Evolutionary conservation across 2,797 vertebrate species (phyloP), one percentile per base, ranked within the genome.

Genomic region (Lagodon rhomboides): DNA sequence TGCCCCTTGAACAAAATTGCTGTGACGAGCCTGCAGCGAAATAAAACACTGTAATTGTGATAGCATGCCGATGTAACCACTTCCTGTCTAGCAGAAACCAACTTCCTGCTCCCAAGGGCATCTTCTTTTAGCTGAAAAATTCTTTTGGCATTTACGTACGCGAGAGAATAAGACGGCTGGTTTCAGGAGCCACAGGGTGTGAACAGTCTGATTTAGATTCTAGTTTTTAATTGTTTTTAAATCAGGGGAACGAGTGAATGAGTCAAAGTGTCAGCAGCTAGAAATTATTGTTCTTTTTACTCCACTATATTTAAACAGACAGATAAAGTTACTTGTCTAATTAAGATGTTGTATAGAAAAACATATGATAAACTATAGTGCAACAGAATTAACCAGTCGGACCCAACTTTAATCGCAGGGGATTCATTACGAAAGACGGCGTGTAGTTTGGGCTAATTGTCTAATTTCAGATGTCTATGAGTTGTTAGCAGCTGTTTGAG

Each of bases 21-120:
- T 85, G 75, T 46, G 82, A 86, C 20, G 18, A 79, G 70, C 68
- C 71, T 49, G 82, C 15, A 2, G 65, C 51, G 1, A 79, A 73
- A 80, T 67, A 30, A 30, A 61, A 80, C 68, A 43, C 68, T 82
- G 62, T 90, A 90, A 89, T 91, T 90, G 91, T 84, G 87, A 75
- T 82, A 87, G 85, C 79, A 55, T 86, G 85, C 82, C 67, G 2
- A 50, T 75, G 68, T 86, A 85, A 81, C 81, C 84, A 73, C 87
- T 93, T 92, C 89, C 91, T 89, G 87, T 86, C 68, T 78, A 53
- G 56, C 53, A 67, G 58, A 65, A 67, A n/a, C 49, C 41, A 12
- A 61, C 80, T 88, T 91, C 90, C 86, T 87, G 84, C 61, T 83
- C 85, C 82, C 60, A 38, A 25, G 79, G 77, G 82, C 61, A 72